Base-by-base conservation (phyloP, 2,113 vertebrate genomes). In the Gambusia holbrooki region DNA sequence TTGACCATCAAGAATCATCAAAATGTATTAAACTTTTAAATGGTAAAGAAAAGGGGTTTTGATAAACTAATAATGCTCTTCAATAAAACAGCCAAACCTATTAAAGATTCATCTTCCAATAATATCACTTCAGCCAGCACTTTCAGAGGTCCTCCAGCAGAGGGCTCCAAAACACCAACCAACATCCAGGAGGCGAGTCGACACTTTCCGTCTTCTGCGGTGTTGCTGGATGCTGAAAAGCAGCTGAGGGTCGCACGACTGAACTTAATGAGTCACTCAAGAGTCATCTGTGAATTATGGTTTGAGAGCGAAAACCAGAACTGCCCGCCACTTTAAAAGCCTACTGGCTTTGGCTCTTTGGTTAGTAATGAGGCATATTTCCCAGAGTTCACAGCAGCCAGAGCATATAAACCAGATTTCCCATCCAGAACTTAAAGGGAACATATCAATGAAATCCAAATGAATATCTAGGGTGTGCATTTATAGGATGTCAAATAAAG, bases 231-330 rank as follows among this genome's bases (percentile, higher is more conserved):
- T 63, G 84, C 61, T 30, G 74, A 29, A 28, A 69, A 45, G 62
- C 69, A 74, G 75, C 67, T 13, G 17, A 76, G 79, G 77, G 84
- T 81, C 80, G 29, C 48, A 71, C 32, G 48, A 70, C 87, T 63
- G 33, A 75, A 87, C 66, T 77, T 89, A 88, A 92, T 88, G 91
- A 91, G 80, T 91, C 89, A 92, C 80, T 89, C 71, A 66, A 73
- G 73, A 74, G 71, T 89, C 87, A 78, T 87, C 82, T 87, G 82
- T 81, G 82, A 88, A 81, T 88, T 79, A 62, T 72, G 40, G 82
- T 79, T 78, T 66, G 74, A 82, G 76, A 89, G 85, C 45, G 62
- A 88, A 87, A 80, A 76, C 82, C 79, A 83, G 74, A 72, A 54
- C 15, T 32, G 82, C 64, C 54, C 58, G 82, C 81, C 83, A 72